Evolutionary conservation across 2,888 invertebrate species (phyloP).

Genomic region (Megalurothrips usitatus): DNA sequence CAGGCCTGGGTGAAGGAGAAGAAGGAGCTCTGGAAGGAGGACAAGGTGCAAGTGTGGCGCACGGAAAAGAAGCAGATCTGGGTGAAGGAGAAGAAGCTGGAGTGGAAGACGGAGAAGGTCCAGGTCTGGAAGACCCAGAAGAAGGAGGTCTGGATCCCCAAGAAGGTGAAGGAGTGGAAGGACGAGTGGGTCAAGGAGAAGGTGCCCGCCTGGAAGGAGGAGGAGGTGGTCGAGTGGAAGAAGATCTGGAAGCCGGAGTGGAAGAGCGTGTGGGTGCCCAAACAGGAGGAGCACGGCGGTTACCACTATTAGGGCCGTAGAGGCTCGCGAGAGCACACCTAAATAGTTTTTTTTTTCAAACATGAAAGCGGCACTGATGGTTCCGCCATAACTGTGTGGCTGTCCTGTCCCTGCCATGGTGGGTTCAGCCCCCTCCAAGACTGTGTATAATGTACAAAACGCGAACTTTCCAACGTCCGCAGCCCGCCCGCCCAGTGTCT

Average conservation of each 20-base stretch:
- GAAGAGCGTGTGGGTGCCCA: constrained; percentile 9
- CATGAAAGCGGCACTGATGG: too few relatives aligned
- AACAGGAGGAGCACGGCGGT: background rate
- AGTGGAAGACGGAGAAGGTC: constrained; percentile 13
- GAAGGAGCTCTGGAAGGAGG: constrained; percentile 7
- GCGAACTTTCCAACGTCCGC: too few relatives aligned
- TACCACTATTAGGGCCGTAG: too few relatives aligned
- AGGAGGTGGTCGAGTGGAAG: constrained; percentile 21
- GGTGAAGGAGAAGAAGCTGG: constrained; percentile 21
- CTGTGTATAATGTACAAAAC: too few relatives aligned
- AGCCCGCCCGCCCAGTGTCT: too few relatives aligned
- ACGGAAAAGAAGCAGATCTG: constrained; percentile 15
- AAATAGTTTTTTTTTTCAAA: too few relatives aligned
- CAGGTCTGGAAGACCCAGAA: background rate
- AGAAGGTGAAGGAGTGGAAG: constrained; percentile 17
- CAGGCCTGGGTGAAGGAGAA: constrained; percentile 8
- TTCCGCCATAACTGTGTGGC: too few relatives aligned
- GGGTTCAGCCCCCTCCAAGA: too few relatives aligned
- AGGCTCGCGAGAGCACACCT: too few relatives aligned
- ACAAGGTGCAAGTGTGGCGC: constrained; percentile 1
- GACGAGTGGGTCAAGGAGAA: constrained; percentile 18
- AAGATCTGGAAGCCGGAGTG: constrained; percentile 16
- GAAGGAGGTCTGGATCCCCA: constrained; percentile 13
- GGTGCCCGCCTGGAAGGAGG: constrained; percentile 21
- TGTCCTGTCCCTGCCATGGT: too few relatives aligned